Evolutionary conservation across 64 coral and sea anemone genomes (phyloP).

Genomic region (Cladopsammia gracilis): DNA sequence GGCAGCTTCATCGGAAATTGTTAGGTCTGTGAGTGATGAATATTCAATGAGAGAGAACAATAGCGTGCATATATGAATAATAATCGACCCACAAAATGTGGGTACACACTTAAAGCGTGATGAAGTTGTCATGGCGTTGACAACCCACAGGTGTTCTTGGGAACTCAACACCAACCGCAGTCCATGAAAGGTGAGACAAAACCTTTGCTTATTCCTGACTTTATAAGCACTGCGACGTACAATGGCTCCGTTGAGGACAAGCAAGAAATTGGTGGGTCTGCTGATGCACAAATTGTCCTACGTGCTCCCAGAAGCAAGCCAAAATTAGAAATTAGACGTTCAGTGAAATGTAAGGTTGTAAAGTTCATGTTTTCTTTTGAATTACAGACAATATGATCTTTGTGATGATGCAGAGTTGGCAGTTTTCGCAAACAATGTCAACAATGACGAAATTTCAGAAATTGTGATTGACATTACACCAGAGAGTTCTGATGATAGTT

Average conservation of each 20-base stretch:
- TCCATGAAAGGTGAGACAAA: background rate
- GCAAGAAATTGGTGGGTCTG: too few relatives aligned
- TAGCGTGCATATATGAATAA: too few relatives aligned
- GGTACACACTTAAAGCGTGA: too few relatives aligned
- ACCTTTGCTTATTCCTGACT: conserved; percentile 40
- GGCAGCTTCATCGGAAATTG: too few relatives aligned
- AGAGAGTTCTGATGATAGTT: conserved; percentile 77
- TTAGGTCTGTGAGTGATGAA: too few relatives aligned
- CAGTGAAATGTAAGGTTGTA: too few relatives aligned
- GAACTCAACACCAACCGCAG: background rate
- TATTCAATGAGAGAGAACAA: too few relatives aligned
- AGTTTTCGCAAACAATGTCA: background rate
- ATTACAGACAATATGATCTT: background rate
- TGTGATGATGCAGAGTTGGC: background rate
- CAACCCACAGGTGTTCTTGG: conserved; percentile 46
- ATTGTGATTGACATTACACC: conserved; percentile 59
- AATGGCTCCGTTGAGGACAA: background rate
- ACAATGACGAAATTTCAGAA: background rate
- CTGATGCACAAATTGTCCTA: conserved; percentile 7
- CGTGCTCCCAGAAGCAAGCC: conserved; percentile 14
- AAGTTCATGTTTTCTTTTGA: too few relatives aligned
- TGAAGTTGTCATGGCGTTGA: too few relatives aligned
- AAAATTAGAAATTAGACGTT: conserved; percentile 40
- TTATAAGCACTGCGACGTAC: background rate
- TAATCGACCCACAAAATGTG: too few relatives aligned